Evolutionary conservation across 2,888 invertebrate genomes (phyloP), one percentile per base, ranked within the genome.

Genomic region (Xylophagus ater): DNA sequence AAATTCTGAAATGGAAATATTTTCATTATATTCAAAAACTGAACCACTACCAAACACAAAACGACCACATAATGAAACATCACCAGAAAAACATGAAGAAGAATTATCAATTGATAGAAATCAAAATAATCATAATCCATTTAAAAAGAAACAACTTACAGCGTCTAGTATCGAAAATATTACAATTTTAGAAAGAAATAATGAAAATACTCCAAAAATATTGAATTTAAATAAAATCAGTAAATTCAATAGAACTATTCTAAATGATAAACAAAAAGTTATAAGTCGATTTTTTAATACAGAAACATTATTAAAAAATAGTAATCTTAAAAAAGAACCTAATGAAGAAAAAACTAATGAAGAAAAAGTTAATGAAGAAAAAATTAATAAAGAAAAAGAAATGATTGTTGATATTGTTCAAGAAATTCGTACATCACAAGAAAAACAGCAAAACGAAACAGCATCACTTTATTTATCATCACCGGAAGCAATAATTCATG

Each of bases 201-300:
- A 28, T 2, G 19, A 44, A 41, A 23, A 19, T 30, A 4, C 34
- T 23, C 1, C 69, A n/a, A n/a, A n/a, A n/a, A n/a, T n/a, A n/a
- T n/a, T n/a, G n/a, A n/a, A n/a, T n/a, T n/a, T n/a, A n/a, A n/a
- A 67, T 51, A 65, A 62, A 55, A 50, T 72, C 2, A 74, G 73
- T 48, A 65, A 63, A 47, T 74, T 74, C 43, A 67, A 69, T 38
- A 58, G 68, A 48, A 72, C 71, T 1, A 50, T 66, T 2, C 45
- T 68, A 37, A 62, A 52, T 41, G 43, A 62, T 37, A 54, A 59
- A 35, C 60, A 65, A 51, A 57, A 72, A n/a, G 69, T 76, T 4
- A 70, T 72, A 50, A 77, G 77, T 50, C 70, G 73, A 39, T 77
- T 74, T 55, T 77, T 78, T 50, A 56, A 55, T 41, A 41, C 55